These are phyloP conservation scores for Cynopterus brachyotis DNA, from an alignment of 2,113 vertebrate species.

Conservation along the genomic window DNA sequence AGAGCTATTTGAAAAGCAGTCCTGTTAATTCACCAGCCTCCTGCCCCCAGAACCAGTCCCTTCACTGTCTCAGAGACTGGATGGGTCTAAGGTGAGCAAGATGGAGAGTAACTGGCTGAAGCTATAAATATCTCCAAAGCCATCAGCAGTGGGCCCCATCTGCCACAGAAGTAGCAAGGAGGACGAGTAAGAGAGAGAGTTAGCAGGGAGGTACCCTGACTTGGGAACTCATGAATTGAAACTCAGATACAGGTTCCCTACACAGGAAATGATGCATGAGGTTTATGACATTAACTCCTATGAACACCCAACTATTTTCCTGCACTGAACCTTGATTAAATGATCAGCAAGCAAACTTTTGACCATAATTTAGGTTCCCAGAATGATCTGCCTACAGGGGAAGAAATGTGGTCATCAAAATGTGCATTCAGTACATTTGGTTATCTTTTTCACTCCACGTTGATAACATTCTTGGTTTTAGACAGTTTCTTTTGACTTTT, in stretches of 20 bases:
- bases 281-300: background rate
- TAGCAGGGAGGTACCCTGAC: background rate
- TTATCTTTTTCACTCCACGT: constrained; percentile 42
- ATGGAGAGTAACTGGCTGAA: background rate
- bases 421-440: background rate
- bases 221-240: background rate
- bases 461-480: constrained; percentile 22
- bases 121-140: background rate
- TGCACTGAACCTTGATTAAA: constrained; percentile 17
- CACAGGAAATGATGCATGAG: background rate
- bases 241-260: background rate
- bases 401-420: background rate
- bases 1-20: background rate
- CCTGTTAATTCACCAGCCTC: background rate
- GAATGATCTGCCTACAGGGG: background rate
- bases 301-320: background rate
- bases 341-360: background rate
- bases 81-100: background rate
- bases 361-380: background rate
- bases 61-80: background rate
- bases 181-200: background rate
- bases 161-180: background rate
- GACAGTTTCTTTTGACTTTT: constrained; percentile 33
- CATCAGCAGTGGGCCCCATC: background rate
- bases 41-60: background rate